Base-by-base conservation (phyloP, 2,113 vertebrate species). In the Pelvicachromis taeniatus region DNA sequence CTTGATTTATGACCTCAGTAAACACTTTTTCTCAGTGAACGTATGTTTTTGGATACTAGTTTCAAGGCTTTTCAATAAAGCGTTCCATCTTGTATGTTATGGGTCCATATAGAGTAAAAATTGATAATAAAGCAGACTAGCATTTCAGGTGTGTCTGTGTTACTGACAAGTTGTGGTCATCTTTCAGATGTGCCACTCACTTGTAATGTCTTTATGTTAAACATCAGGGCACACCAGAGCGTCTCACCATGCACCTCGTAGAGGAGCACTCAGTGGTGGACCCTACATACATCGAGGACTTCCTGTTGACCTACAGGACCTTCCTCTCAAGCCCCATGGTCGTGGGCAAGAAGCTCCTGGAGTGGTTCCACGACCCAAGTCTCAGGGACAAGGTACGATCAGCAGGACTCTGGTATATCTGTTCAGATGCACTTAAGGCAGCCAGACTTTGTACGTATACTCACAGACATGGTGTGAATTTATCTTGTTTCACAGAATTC, bases 291-390 rank as follows among this genome's bases (percentile, higher is more conserved):
- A 99, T 99, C 84, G 98, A 99, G 95, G 98, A 99, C 96, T 99
- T 99, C 95, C 95, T 99, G 77, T 94, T 99, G 80, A 99, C 98
- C 0, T 99, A 99, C 92, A 96, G 99, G 92, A 99, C 98, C 88
- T 99, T 99, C 96, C 97, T 99, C 93, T 98, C 98, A 88, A 98
- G 98, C 96, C 98, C 98, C 53, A 98, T 99, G 98, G 97, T 99
- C 94, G 98, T 99, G 95, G 98, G 98, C 88, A 98, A 97, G 94
- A 99, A 98, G 96, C 97, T 99, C 81, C 95, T 99, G 96, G 98
- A 99, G 96, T 99, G 98, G 98, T 99, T 99, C 94, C 98, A 99
- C 88, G 98, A 99, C 96, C 97, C 98, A 93, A 99, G 98, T 96
- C 98, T 99, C 98, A 99, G 98, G 98, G 98, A 99, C 97, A 99